phyloP scores from a whole-genome alignment of 1,140 invertebrate genomes.

The Nasonia longicornis region DNA sequence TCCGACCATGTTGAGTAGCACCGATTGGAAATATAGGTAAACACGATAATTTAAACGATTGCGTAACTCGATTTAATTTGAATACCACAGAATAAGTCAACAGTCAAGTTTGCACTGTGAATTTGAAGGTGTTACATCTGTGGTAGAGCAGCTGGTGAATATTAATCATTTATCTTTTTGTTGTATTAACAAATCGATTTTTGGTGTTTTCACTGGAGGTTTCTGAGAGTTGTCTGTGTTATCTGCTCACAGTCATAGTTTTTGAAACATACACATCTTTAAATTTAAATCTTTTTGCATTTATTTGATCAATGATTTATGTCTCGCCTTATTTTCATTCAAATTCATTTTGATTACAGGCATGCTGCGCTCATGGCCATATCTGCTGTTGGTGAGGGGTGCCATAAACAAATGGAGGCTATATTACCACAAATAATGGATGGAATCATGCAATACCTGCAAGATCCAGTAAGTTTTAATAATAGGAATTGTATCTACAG shows the following conservation, averaged over 20 bases:
- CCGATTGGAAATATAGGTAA: constrained; percentile 82
- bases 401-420: constrained; percentile 97
- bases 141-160: constrained; percentile 57
- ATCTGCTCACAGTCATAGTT: constrained; percentile 10
- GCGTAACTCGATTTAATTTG: not conserved
- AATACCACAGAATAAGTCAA: constrained; percentile 5
- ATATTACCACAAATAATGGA: constrained; percentile 92
- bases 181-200: constrained; percentile 56
- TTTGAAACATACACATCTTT: constrained; percentile 37
- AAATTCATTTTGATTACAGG: constrained; percentile 64
- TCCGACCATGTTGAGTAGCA: constrained; percentile 87
- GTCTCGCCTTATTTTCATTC: not conserved
- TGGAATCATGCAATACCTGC: constrained; percentile 88
- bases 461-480: constrained; percentile 79
- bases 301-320: not conserved
- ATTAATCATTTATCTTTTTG: constrained; percentile 47
- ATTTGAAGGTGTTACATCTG: constrained; percentile 62
- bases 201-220: constrained; percentile 51
- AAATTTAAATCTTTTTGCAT: not conserved
- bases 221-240: constrained; percentile 54
- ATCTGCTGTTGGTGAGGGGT: constrained; percentile 97
- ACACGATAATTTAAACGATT: constrained; percentile 29
- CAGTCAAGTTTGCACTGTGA: constrained; percentile 43
- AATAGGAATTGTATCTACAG: constrained; percentile 11
- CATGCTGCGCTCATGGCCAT: constrained; percentile 99